These are phyloP conservation scores for Sminthurides aquaticus DNA, from an alignment of 2,888 invertebrate genomes.

Conservation along the genomic window DNA sequence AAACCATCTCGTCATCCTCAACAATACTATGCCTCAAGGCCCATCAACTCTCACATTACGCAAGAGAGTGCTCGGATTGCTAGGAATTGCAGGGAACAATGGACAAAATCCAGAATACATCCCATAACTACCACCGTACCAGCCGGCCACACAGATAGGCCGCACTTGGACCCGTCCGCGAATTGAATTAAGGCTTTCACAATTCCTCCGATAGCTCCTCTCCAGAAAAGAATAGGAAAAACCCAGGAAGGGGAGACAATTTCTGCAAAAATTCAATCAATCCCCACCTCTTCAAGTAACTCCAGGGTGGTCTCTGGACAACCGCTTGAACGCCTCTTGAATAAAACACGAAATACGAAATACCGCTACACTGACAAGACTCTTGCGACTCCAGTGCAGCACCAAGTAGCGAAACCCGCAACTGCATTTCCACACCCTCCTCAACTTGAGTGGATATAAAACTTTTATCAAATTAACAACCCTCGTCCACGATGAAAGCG, in stretches of 20 bases:
- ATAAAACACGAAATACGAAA: conserved; percentile 1
- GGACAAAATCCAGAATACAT: background rate
- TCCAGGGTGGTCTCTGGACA: background rate
- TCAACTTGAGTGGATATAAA: no score
- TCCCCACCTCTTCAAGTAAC: conserved; percentile 2
- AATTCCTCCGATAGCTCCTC: no score
- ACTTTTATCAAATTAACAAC: background rate
- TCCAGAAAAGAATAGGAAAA: no score
- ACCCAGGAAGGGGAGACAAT: conserved; percentile 2
- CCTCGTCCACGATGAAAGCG: background rate
- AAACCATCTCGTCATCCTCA: background rate
- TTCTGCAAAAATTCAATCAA: conserved; percentile 35
- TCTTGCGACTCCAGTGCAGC: background rate
- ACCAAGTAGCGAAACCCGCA: background rate
- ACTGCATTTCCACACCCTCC: no score
- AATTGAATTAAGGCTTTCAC: no score
- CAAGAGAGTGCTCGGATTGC: background rate
- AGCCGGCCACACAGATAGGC: background rate
- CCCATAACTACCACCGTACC: background rate
- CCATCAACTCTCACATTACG: no score
- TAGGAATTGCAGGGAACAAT: background rate
- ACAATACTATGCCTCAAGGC: background rate
- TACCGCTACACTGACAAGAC: background rate
- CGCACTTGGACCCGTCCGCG: background rate
- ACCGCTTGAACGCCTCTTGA: conserved; percentile 3